A percentile compares a stretch with the other conserved stretches of the same genome.
Conservation (phyloP, 2,113 vertebrate species). For the Bubo blakistoni region DNA sequence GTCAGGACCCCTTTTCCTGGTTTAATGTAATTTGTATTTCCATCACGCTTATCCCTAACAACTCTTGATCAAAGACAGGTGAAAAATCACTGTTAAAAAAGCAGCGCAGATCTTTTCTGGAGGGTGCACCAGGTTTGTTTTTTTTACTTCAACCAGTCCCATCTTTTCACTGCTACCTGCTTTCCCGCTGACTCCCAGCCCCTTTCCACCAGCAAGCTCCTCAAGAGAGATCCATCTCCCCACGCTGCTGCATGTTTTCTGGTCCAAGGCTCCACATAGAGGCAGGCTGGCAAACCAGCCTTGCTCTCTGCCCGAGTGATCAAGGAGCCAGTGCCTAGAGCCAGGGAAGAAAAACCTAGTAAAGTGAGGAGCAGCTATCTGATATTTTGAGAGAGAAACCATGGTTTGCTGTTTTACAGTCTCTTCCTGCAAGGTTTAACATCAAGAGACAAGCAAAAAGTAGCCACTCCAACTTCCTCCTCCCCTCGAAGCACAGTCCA, state of each 20-base stretch:
- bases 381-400: background rate
- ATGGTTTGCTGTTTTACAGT: background rate
- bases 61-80: background rate
- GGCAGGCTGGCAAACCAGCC: background rate
- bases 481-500: background rate
- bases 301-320: background rate
- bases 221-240: background rate
- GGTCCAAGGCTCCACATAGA: background rate
- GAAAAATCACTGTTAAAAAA: background rate
- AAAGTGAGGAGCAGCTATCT: background rate
- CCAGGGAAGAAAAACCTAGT: background rate
- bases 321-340: background rate
- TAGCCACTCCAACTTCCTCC: background rate
- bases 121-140: background rate
- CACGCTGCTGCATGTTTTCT: background rate
- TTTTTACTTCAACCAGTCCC: background rate
- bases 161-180: background rate
- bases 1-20: background rate
- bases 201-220: background rate
- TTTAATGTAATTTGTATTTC: background rate
- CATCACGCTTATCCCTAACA: background rate
- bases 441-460: background rate
- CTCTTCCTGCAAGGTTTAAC: background rate
- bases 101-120: background rate
- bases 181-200: background rate